phyloP scores from a whole-genome alignment of 2,113 vertebrate genomes.

The Ascaphus truei region DNA sequence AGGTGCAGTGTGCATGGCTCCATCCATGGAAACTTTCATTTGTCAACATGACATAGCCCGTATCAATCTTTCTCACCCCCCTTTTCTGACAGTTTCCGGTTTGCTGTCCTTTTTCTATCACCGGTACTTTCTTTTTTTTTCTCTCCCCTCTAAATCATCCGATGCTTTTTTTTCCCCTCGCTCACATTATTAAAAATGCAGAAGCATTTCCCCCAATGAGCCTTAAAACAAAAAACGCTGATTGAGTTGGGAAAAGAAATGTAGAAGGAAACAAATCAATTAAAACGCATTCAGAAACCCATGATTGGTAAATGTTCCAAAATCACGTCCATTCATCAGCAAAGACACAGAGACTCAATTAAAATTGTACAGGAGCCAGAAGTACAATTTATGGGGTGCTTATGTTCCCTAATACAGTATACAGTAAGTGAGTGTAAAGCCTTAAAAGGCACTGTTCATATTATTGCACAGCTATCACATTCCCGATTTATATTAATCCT shows the following conservation, averaged over 20 bases:
- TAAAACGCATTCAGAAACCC: conserved; percentile 15
- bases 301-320: conserved; percentile 20
- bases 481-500: too few species aligned
- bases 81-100: background rate
- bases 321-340: conserved; percentile 27
- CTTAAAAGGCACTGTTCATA: too few species aligned
- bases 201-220: background rate
- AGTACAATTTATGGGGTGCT: too few species aligned
- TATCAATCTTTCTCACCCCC: background rate
- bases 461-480: too few species aligned
- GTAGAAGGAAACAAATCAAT: conserved; percentile 19
- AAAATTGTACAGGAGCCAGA: conserved; percentile 1
- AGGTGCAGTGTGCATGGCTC: too few species aligned
- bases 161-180: background rate
- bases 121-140: background rate
- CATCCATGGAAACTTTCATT: background rate
- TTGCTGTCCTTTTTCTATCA: background rate
- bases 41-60: background rate
- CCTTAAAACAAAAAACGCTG: conserved; percentile 15
- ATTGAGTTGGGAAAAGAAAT: conserved; percentile 18
- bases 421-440: too few species aligned
- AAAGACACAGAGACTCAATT: conserved; percentile 11
- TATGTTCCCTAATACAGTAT: too few species aligned
- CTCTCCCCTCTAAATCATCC: background rate
- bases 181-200: conserved; percentile 16